phyloP scores from a whole-genome alignment of 2,888 invertebrate species.

The Platycnemis pennipes region DNA sequence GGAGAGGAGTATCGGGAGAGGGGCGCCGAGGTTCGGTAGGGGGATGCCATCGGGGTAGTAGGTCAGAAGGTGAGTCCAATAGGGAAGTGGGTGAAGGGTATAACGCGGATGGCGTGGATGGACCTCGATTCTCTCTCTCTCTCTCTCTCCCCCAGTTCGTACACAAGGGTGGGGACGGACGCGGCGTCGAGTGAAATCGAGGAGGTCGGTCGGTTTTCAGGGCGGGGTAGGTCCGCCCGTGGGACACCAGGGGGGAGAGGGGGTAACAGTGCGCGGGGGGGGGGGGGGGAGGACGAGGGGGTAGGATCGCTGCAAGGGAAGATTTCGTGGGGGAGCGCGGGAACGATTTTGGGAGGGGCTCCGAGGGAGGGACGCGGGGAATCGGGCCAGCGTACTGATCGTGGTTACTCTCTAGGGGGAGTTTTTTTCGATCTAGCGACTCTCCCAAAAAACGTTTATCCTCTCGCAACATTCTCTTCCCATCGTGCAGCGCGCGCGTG shows the following conservation, averaged over 20 bases:
- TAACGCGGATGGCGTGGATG: constrained; percentile 30
- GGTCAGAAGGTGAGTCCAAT: constrained; percentile 67
- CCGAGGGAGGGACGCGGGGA: background rate
- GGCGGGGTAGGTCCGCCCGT: background rate
- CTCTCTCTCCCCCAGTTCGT: too few species aligned
- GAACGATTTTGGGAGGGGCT: background rate
- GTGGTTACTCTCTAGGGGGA: background rate
- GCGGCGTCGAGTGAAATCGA: background rate
- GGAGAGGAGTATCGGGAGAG: background rate
- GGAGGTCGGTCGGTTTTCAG: background rate
- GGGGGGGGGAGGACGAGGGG: background rate
- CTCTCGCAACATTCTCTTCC: background rate
- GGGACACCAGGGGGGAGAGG: background rate
- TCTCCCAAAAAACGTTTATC: background rate
- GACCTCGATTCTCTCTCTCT: background rate
- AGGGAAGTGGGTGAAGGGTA: constrained; percentile 62
- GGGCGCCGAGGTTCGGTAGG: background rate
- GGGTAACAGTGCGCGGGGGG: background rate
- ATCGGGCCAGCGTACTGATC: background rate
- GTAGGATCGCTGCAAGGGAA: background rate
- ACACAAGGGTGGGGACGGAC: background rate
- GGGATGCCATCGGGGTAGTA: constrained; percentile 64
- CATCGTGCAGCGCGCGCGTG: too few species aligned
- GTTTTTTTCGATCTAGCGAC: background rate
- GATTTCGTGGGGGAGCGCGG: background rate